Evolutionary conservation across 2,113 vertebrate species (phyloP), one percentile per base, ranked within the genome.

Genomic region (Hippocampus barbouri): DNA sequence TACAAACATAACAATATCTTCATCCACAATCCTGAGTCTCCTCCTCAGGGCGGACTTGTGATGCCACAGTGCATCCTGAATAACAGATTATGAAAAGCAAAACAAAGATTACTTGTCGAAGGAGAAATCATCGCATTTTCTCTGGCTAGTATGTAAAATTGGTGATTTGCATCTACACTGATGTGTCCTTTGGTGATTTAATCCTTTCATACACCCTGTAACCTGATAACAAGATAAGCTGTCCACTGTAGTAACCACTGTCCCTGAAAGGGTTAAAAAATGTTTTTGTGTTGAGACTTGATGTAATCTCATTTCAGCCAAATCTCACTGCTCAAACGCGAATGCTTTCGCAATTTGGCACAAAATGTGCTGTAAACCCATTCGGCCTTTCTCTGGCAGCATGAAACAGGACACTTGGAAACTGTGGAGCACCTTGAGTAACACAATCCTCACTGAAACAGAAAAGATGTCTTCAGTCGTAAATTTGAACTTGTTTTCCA

Each of bases 391-490:
- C 5, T 16, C 16, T 51, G 47, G 5, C 47, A 51, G 16, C 5
- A 51, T 51, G 5, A 51, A 51, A 51, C 15, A 51, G 8, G 53
- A 54, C 21, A n/a, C 21, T 51, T 51, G 49, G 14, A 38, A 51
- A 6, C 16, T 20, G 15, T 20, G 6, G 18, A 18, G 49, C 49
- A 51, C 49, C 3, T 51, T 20, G 5, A n/a, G 53, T 1, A 60
- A 60, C 5, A 25, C 11, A 60, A 60, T 30, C 2, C 71, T 77
- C 23, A 79, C n/a, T 69, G 41, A 49, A 74, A 53, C 68, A 41
- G 74, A 60, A 82, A 75, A 74, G 71, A 75, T 27, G 59, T 74
- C 25, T 54, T 76, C 38, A 69, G 25, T 51, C 40, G 38, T 71
- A 66, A 57, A 57, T 25, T 9, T 45, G 21, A 49, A 74, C 63